Evolutionary conservation across 1,140 invertebrate genomes (phyloP), one percentile per base, ranked within the genome.

Genomic region (Diorhabda carinulata): DNA sequence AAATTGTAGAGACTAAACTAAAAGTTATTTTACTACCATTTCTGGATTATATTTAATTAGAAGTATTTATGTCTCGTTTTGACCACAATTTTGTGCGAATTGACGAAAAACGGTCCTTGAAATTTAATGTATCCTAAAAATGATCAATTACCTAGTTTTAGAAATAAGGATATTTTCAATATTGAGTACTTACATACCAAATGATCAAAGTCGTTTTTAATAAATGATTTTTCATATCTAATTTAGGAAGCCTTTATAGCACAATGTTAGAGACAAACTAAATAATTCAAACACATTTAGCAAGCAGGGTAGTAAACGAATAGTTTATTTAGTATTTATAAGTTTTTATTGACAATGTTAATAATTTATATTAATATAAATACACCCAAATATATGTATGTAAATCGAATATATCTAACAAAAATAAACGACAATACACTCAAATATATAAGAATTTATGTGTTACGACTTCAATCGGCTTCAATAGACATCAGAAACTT

Each of bases 221-320:
- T 25, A 25, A 25, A 25, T 25, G 25, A 25, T 25, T 25, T 25
- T 25, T 25, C 25, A 25, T 25, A 25, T 25, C 25, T 1, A 25
- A 25, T 25, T 25, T 25, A 25, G 25, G 25, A 25, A 25, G 25
- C 1, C 25, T 25, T 25, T 1, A 25, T 25, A 25, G 25, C 25
- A 25, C 25, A 25, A 25, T 25, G 25, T 25, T 25, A 57, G 10
- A 9, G 3, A 3, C 52, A 57, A 57, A 57, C 52, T 57, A 5
- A 57, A 57, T 57, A 57, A 57, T 57, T 57, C 52, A 57, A 57
- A 9, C 52, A 57, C 52, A 57, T 57, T 57, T 10, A 57, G 4
- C 52, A 57, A 57, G 52, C 52, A 57, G 52, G 52, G 52, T 57
- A 57, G 52, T 57, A 57, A 5, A 57, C 3, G 52, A 57, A 57